Evolutionary conservation across 2,797 vertebrate genomes (phyloP).

Genomic region (Xiphophorus birchmanni): DNA sequence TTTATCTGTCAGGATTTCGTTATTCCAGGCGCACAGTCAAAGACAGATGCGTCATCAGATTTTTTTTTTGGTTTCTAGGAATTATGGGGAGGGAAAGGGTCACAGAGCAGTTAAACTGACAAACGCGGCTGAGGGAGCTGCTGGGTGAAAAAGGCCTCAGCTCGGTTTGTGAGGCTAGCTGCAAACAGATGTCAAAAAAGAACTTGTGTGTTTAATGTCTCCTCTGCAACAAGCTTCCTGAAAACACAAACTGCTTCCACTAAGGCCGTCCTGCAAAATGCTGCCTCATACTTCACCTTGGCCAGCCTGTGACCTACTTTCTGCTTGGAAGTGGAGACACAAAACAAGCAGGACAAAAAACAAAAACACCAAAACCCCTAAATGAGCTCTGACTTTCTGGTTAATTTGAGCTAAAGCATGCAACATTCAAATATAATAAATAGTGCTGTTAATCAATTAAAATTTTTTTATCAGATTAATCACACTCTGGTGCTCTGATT

Average conservation of each 20-base stretch:
- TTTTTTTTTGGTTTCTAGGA: constrained; percentile 45
- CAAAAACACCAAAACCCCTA: constrained; percentile 29
- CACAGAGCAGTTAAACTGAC: constrained; percentile 70
- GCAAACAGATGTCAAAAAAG: constrained; percentile 85
- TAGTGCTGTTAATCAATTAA: no score
- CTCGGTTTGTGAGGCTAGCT: constrained; percentile 43
- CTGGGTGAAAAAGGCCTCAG: constrained; percentile 37
- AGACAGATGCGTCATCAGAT: constrained; percentile 46
- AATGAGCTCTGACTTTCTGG: constrained; percentile 15
- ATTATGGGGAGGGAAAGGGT: constrained; percentile 46
- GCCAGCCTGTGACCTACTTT: constrained; percentile 84
- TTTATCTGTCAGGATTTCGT: constrained; percentile 61
- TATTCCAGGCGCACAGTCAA: constrained; percentile 69
- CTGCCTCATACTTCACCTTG: constrained; percentile 85
- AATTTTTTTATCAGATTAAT: no score
- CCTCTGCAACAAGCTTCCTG: constrained; percentile 82
- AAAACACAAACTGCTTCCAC: constrained; percentile 67
- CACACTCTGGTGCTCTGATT: no score
- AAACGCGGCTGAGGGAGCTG: constrained; percentile 31
- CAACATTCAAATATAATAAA: not conserved
- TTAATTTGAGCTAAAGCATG: constrained; percentile 21
- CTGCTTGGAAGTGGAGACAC: constrained; percentile 61
- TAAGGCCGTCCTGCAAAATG: constrained; percentile 80
- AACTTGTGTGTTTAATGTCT: constrained; percentile 85
- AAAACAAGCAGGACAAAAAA: constrained; percentile 49